Percentiles rank a stretch among this genome's conserved stretches.
Conservation (phyloP, 2,888 invertebrate species). For the Drosophila macrothrix region DNA sequence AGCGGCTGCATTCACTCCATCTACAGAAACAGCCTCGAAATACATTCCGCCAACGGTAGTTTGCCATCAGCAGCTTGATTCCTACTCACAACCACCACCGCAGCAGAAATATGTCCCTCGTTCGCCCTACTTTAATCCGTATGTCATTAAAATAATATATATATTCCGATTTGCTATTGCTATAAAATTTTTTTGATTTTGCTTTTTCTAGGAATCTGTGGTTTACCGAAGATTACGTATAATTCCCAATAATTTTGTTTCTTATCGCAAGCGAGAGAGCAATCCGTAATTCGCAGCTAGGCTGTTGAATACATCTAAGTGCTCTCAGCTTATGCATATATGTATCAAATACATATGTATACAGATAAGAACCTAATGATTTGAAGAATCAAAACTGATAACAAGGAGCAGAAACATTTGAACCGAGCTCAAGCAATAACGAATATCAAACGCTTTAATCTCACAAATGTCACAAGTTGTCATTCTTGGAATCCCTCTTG, state of each 20-base stretch:
- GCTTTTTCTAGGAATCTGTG: constrained; percentile 46
- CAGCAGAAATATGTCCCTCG: constrained; percentile 39
- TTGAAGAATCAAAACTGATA: neutral
- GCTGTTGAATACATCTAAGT: neutral
- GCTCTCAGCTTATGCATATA: neutral
- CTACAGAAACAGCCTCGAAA: constrained; percentile 35
- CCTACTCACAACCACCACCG: neutral
- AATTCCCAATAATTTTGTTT: neutral
- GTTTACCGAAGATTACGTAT: constrained; percentile 21
- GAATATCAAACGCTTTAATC: neutral
- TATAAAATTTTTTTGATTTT: neutral
- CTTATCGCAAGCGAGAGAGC: constrained; percentile 14
- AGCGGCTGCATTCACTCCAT: constrained; percentile 55
- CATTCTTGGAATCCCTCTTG: neutral
- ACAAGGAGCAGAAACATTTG: neutral
- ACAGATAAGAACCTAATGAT: neutral
- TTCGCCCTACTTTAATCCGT: constrained; percentile 49
- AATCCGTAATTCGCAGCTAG: neutral
- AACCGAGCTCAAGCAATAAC: neutral
- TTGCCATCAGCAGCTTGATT: neutral
- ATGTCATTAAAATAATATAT: constrained; percentile 18
- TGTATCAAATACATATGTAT: neutral
- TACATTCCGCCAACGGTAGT: constrained; percentile 27
- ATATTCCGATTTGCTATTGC: neutral
- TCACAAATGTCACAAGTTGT: neutral